Percentiles rank a stretch among this genome's conserved stretches.
Evolutionary conservation across 2,113 vertebrate species (phyloP).

Genomic region (Diphyllodes magnificus): DNA sequence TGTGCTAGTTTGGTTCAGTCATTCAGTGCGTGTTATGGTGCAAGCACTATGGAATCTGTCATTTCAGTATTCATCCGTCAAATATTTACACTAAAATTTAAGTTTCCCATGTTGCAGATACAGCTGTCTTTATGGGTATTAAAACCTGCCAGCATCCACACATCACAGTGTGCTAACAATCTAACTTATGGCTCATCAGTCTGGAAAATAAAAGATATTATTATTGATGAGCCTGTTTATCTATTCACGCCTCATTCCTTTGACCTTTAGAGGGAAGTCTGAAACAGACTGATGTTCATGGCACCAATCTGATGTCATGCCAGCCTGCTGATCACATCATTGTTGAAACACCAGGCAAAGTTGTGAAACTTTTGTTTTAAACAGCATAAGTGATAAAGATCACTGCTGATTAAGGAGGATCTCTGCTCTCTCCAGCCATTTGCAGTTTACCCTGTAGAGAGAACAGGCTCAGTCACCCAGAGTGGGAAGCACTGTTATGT

Average conservation of each 20-base stretch:
- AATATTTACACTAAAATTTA: constrained; percentile 20
- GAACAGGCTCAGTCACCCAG: neutral
- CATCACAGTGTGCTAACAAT: neutral
- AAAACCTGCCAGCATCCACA: neutral
- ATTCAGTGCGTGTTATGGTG: neutral
- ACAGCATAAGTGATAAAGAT: neutral
- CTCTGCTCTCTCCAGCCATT: neutral
- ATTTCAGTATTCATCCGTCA: neutral
- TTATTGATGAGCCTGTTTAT: constrained; percentile 25
- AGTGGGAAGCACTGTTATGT: accelerated
- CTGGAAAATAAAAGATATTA: constrained; percentile 26
- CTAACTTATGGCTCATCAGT: neutral
- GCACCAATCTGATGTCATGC: neutral
- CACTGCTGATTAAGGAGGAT: neutral
- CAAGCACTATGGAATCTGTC: neutral
- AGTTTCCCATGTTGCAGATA: neutral
- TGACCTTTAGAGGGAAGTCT: constrained; percentile 14
- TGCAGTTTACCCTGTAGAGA: neutral
- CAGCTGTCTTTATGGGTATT: neutral
- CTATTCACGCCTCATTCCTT: neutral
- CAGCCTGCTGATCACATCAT: neutral
- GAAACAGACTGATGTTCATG: neutral
- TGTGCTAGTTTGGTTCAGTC: neutral
- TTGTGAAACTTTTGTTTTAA: neutral
- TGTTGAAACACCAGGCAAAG: neutral